Evolutionary conservation across 2,888 invertebrate genomes (phyloP).

Genomic region (Andrena haemorrhoa): DNA sequence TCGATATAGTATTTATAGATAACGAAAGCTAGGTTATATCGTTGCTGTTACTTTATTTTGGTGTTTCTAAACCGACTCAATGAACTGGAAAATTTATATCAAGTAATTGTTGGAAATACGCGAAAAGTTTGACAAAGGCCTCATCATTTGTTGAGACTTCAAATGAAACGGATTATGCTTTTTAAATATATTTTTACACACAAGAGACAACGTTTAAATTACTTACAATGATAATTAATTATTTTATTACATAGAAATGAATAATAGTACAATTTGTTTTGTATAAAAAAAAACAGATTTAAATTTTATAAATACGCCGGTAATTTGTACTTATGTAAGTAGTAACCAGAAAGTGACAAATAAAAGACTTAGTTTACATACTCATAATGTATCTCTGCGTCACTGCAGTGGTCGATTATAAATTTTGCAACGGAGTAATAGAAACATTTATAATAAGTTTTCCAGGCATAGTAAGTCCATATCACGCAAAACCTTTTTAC

Average conservation of each 20-base stretch:
- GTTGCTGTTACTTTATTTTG: slow-evolving; percentile 48
- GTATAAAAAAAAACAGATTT: slow-evolving; percentile 38
- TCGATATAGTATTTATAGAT: slow-evolving; percentile 56
- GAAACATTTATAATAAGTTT: slow-evolving; percentile 56
- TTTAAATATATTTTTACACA: slow-evolving; percentile 59
- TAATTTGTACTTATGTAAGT: slow-evolving; percentile 61
- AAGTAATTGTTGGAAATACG: slow-evolving; percentile 17
- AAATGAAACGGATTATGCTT: slow-evolving; percentile 32
- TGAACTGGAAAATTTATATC: slow-evolving; percentile 32
- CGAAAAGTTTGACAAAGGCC: slow-evolving; percentile 8
- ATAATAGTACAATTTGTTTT: slow-evolving; percentile 42
- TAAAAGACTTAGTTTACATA: slow-evolving; percentile 51
- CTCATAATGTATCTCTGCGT: slow-evolving; percentile 21
- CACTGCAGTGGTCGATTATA: neutral
- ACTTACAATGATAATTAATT: slow-evolving; percentile 39
- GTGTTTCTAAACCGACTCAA: slow-evolving; percentile 35
- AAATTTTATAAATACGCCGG: slow-evolving; percentile 52
- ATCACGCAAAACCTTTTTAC: slow-evolving; percentile 63
- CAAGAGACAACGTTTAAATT: slow-evolving; percentile 37
- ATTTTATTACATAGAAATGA: slow-evolving; percentile 28
- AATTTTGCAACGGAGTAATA: neutral
- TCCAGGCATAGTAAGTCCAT: slow-evolving; percentile 66
- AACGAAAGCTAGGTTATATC: slow-evolving; percentile 35
- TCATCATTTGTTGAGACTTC: slow-evolving; percentile 50
- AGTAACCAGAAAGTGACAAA: slow-evolving; percentile 34